These are phyloP conservation scores for Drosophila oshimai DNA, from an alignment of 1,140 invertebrate genomes.

Conservation along the genomic window DNA sequence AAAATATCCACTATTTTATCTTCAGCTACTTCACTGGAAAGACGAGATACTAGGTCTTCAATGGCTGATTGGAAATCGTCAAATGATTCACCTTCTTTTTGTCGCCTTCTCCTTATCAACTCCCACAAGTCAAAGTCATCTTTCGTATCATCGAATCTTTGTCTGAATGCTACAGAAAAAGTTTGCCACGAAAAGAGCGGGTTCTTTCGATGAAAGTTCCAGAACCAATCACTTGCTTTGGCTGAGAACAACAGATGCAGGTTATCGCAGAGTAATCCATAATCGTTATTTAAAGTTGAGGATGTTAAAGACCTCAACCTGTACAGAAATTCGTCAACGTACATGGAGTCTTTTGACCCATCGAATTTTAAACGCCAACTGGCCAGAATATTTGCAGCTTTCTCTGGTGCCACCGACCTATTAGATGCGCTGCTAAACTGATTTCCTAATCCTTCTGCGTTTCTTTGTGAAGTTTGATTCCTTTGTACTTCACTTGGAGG, in stretches of 20 bases:
- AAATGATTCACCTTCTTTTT: constrained; percentile 8
- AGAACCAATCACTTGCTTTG: constrained; percentile 12
- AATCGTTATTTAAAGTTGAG: background rate
- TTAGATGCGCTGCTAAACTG: too few relatives aligned
- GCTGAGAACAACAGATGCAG: constrained; percentile 2
- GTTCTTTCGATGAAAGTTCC: constrained; percentile 6
- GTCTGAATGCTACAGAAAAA: background rate
- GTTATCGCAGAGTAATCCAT: background rate
- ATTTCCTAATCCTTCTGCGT: too few relatives aligned
- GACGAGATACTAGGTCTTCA: constrained; percentile 2
- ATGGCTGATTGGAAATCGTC: constrained; percentile 2
- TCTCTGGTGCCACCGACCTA: too few relatives aligned
- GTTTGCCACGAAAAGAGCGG: background rate
- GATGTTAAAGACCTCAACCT: too few relatives aligned
- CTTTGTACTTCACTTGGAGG: too few relatives aligned
- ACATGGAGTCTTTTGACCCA: too few relatives aligned
- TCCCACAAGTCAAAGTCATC: constrained; percentile 11
- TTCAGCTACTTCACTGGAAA: background rate
- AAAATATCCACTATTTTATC: constrained; percentile 3
- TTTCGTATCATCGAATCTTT: constrained; percentile 5
- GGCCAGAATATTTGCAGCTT: too few relatives aligned
- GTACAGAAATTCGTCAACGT: too few relatives aligned
- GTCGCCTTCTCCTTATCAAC: constrained; percentile 4
- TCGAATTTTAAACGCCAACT: too few relatives aligned
- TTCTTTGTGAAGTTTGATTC: too few relatives aligned